Conservation (phyloP, 53 echinoderm and acorn worm genomes). For the Holothuria scabra region DNA sequence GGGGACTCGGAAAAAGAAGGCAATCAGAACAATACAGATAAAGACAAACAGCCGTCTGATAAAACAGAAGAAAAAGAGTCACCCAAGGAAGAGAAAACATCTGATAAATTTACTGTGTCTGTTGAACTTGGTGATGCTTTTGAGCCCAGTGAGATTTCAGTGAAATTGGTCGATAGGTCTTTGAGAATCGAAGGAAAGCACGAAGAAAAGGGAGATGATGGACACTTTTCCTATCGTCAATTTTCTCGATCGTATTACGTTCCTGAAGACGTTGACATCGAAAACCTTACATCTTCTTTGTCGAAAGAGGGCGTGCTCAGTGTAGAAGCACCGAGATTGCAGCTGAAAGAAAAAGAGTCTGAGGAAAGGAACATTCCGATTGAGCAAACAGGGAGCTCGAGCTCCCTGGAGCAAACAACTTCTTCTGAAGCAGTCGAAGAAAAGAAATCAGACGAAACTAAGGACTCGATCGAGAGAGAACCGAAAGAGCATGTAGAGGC, state of each 20-base stretch:
- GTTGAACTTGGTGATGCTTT: conserved; percentile 9
- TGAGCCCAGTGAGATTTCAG: conserved; percentile 16
- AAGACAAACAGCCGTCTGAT: too few relatives aligned
- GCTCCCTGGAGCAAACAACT: not conserved
- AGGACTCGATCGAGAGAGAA: not conserved
- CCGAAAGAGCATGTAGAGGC: not conserved
- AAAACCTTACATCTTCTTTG: conserved; percentile 27
- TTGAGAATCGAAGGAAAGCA: conserved; percentile 34
- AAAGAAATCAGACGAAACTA: not conserved
- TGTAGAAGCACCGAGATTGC: conserved; percentile 28
- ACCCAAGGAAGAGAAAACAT: too few relatives aligned
- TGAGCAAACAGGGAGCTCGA: not conserved
- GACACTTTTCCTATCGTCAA: conserved; percentile 16
- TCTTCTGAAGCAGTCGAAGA: not conserved
- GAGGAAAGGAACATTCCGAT: conserved; percentile 31
- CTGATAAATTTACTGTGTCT: not conserved
- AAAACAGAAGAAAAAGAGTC: too few relatives aligned
- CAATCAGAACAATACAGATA: too few relatives aligned
- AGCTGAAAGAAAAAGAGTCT: not conserved
- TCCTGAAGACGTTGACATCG: conserved; percentile 25
- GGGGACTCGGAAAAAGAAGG: too few relatives aligned
- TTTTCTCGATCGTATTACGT: not conserved
- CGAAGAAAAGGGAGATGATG: conserved; percentile 27
- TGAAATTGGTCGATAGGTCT: not conserved
- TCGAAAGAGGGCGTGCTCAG: conserved; percentile 17